phyloP scores from a whole-genome alignment of 2,113 vertebrate species.

The Anolis sagrei region DNA sequence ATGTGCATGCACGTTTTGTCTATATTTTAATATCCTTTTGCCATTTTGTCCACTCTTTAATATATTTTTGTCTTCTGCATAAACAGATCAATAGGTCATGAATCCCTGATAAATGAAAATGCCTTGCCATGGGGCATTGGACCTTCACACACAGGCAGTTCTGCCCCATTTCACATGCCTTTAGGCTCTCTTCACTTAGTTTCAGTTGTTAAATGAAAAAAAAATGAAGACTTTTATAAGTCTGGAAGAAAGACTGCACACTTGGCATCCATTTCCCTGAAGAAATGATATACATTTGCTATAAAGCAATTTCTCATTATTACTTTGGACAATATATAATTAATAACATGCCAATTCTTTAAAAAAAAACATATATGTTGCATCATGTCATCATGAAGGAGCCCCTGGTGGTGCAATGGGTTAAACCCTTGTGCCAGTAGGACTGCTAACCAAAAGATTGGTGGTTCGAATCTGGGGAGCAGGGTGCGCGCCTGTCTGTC shows the following conservation, averaged over 20 bases:
- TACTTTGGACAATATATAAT: conserved; percentile 40
- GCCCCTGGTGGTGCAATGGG: too few species aligned
- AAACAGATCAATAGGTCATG: neutral
- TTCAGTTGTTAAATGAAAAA: conserved; percentile 53
- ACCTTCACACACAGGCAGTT: conserved; percentile 11
- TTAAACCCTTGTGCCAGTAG: too few species aligned
- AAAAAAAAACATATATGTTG: conserved; percentile 21
- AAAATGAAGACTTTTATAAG: conserved; percentile 54
- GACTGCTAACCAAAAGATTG: too few species aligned
- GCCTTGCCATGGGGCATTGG: fast-evolving
- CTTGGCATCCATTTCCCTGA: conserved; percentile 37
- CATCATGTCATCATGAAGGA: conserved; percentile 4
- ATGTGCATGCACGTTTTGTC: too few species aligned
- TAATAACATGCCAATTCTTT: conserved; percentile 48
- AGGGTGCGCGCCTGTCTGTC: too few species aligned
- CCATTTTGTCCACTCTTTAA: too few species aligned
- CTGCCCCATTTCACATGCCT: conserved; percentile 35
- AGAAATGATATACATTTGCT: conserved; percentile 51
- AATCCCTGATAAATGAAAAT: neutral
- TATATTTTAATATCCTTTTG: too few species aligned
- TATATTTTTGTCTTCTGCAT: neutral
- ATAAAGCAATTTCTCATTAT: conserved; percentile 48
- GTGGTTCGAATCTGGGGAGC: too few species aligned
- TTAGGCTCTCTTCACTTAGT: conserved; percentile 49
- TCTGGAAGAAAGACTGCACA: conserved; percentile 48